Base-by-base conservation (phyloP, 1,140 invertebrate species). In the Cheumatopsyche charites region DNA sequence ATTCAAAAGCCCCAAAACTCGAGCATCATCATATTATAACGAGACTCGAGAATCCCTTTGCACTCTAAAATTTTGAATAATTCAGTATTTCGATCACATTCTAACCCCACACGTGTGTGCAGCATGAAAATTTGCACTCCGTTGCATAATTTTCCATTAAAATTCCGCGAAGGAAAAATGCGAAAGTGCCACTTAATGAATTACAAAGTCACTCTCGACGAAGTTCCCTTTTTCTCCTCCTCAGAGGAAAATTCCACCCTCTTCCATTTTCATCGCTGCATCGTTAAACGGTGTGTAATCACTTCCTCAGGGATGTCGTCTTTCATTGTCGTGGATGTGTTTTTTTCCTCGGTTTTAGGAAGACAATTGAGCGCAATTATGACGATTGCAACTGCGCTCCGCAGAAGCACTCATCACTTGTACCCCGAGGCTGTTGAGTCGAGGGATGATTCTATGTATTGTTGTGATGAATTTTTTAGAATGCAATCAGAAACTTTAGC, bases 321-420 rank as follows among this genome's bases (percentile, higher is more conserved):
- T 6, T 47, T 15, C 1, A 21, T 42, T 47, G 41, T 25, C n/a
- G 21, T n/a, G 15, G 15, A n/a, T 66, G 25, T 66, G 41, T 36
- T 45, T 66, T 47, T 63, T 47, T 66, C 43, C 42, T 66, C 47
- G 47, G 7, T 66, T 26, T 2, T 43, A 45, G n/a, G n/a, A n/a
- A n/a, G 13, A 42, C 63, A 66, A 66, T 66, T 66, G 63, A 12
- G 19, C 63, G 41, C 43, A 47, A 66, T 66, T 66, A 66, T 47
- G 63, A 15, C 43, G 23, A 66, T 66, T 25, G 63, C 63, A 25
- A 23, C 9, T 63, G 41, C 29, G 47, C 25, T 19, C 15, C 23
- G n/a, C n/a, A n/a, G n/a, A n/a, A n/a, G n/a, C n/a, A n/a, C n/a
- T n/a, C n/a, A n/a, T n/a, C n/a, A n/a, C n/a, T n/a, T n/a, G n/a